Conservation (phyloP, 2,797 vertebrate genomes). For the Eulemur coronatus region DNA sequence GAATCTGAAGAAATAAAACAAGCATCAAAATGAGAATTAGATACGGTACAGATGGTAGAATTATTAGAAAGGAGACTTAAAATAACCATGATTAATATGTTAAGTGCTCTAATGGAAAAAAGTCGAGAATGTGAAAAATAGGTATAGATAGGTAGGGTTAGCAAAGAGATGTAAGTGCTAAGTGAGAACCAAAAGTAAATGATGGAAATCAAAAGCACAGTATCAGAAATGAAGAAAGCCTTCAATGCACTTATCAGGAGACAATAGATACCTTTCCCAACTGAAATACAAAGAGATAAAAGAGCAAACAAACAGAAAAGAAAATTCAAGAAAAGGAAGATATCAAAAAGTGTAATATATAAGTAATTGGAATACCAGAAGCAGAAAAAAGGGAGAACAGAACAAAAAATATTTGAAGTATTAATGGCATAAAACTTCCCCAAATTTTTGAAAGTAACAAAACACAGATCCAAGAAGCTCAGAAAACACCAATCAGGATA, state of each 20-base stretch:
- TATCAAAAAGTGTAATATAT: not conserved
- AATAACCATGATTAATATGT: not conserved
- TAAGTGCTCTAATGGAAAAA: not conserved
- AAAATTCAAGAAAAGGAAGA: not conserved
- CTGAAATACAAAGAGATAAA: not conserved
- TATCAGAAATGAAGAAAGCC: not conserved
- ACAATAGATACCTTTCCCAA: not conserved
- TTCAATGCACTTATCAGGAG: not conserved
- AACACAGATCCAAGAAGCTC: not conserved
- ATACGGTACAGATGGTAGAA: not conserved
- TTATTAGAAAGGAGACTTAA: not conserved
- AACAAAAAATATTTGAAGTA: not conserved
- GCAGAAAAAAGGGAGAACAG: not conserved
- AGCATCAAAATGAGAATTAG: not conserved
- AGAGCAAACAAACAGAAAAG: not conserved
- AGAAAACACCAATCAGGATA: not conserved
- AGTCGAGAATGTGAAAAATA: not conserved
- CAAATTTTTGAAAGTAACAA: not conserved
- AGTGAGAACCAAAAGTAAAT: not conserved
- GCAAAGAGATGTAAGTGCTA: not conserved
- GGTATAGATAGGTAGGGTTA: not conserved
- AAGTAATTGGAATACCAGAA: not conserved
- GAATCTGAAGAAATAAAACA: not conserved
- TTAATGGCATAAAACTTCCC: not conserved
- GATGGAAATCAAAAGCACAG: not conserved